Evolutionary conservation across 2,888 invertebrate species (phyloP), one percentile per base, ranked within the genome.

Genomic region (Prosapia bicincta): DNA sequence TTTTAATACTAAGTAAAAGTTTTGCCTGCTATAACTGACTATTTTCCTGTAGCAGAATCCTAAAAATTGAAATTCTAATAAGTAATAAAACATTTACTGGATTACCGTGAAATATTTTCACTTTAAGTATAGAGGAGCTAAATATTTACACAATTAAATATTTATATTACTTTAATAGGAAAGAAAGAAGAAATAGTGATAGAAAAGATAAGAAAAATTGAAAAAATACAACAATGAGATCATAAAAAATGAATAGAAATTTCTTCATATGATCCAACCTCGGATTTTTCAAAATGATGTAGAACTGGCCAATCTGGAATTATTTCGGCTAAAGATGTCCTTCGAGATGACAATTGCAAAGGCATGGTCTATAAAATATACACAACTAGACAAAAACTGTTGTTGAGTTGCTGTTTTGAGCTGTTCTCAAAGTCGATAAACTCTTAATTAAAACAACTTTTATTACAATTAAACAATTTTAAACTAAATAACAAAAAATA

Each of bases 271-370:
- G 84, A 84, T 89, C 92, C 91, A 93, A 95, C 94, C 94, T 95
- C 94, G 90, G 91, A 90, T 88, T 88, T 91, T 88, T 89, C 89
- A 89, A 91, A 91, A 88, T 91, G 92, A 87, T 93, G 93, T 85
- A 95, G 92, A 86, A 91, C 92, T 85, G 97, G 97, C 96, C 97
- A 97, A 89, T 97, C 97, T 85, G 96, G 97, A 87, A 97, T 97
- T 89, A 96, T 90, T 89, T 97, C 97, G 84, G 95, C 95, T 87
- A 96, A 90, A 20, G 54, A 54, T 9, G 54, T 54, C 54, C 54
- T n/a, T 9, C 54, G 54, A 20, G 54, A n/a, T 54, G 54, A 5
- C 54, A 54, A 54, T n/a, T 54, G 54, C 20, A 54, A 20, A 54
- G 54, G 54, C 54, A 54, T 54, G 20, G n/a, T 54, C 54, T 54